These are phyloP conservation scores for Zapus hudsonius DNA, from an alignment of 2,113 vertebrate species.

Conservation along the genomic window DNA sequence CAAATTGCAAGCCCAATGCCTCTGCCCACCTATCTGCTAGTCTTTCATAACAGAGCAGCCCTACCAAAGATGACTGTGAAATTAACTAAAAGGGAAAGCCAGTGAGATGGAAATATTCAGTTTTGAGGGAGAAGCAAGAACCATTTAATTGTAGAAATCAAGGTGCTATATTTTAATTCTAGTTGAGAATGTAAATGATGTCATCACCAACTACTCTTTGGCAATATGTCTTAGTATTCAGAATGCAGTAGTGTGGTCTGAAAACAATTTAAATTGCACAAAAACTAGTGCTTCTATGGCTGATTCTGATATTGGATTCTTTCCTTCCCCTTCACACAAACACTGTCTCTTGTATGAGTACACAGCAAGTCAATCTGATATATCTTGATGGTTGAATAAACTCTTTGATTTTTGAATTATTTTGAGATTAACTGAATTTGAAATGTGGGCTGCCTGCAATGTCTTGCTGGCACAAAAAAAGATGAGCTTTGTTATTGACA, in stretches of 20 bases:
- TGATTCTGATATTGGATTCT: conserved; percentile 83
- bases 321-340: conserved; percentile 68
- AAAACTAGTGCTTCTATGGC: conserved; percentile 80
- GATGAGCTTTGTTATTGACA: conserved; percentile 87
- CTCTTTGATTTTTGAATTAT: conserved; percentile 90
- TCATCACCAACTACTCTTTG: conserved; percentile 75
- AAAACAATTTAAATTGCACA: conserved; percentile 85
- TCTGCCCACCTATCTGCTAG: conserved; percentile 8
- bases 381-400: conserved; percentile 88
- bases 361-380: conserved; percentile 84
- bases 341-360: conserved; percentile 81
- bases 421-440: conserved; percentile 89
- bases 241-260: conserved; percentile 69
- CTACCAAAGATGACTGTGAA: conserved; percentile 20
- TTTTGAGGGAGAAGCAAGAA: conserved; percentile 7
- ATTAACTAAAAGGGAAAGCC: conserved; percentile 13
- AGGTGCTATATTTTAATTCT: conserved; percentile 67
- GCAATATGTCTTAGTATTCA: conserved; percentile 82
- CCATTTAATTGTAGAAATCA: conserved; percentile 57
- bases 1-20: conserved; percentile 11
- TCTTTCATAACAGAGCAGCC: background rate
- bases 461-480: conserved; percentile 85
- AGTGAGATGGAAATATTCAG: conserved; percentile 39
- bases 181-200: conserved; percentile 80
- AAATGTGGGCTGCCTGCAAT: conserved; percentile 85